Percentiles rank a stretch among this genome's conserved stretches.
Evolutionary conservation across 2,797 vertebrate species (phyloP).

Genomic region (Onychomys arenicola): DNA sequence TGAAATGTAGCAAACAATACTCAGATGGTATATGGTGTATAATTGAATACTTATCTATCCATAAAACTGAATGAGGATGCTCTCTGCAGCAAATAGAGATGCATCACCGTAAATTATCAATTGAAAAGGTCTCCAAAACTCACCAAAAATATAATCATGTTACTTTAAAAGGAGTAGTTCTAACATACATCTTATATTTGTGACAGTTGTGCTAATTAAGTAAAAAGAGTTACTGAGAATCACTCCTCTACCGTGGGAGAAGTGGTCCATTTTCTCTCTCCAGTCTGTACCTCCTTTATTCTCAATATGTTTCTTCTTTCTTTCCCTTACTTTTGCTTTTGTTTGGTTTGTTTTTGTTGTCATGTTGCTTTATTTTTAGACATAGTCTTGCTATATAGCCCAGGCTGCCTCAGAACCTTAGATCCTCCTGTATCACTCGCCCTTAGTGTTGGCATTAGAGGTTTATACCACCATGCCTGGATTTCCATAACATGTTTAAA

Average conservation of each 20-base stretch:
- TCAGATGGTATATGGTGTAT: not conserved
- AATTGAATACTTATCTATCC: not conserved
- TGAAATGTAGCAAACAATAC: conserved; percentile 58
- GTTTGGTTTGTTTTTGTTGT: not conserved
- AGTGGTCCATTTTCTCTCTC: not conserved
- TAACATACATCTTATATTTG: not conserved
- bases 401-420: not conserved
- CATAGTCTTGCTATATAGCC: not conserved
- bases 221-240: not conserved
- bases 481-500: not conserved
- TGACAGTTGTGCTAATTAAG: not conserved
- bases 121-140: not conserved
- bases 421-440: not conserved
- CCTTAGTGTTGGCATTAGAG: not conserved
- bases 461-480: not conserved
- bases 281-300: not conserved
- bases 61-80: not conserved
- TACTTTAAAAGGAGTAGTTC: not conserved
- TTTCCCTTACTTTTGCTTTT: not conserved
- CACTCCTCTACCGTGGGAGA: too few relatives aligned
- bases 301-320: not conserved
- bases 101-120: not conserved
- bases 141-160: not conserved
- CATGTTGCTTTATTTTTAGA: not conserved
- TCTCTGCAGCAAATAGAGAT: not conserved